Evolutionary conservation across 1,140 invertebrate species (phyloP).

Genomic region (Lepidotrigona ventralis): DNA sequence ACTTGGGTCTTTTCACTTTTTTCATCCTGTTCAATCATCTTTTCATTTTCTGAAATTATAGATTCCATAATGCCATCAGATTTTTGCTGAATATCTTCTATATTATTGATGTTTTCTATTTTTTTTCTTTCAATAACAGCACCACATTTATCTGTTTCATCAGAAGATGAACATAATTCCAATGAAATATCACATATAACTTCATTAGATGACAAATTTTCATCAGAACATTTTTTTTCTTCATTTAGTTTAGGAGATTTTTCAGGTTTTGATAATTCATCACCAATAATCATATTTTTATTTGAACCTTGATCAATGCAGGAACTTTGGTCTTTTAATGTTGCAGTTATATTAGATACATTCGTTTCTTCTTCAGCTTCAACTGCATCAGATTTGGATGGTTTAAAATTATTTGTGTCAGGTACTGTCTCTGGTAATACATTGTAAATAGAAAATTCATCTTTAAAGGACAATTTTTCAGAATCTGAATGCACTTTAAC

Average conservation of each 20-base stretch:
- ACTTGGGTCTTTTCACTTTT: neutral
- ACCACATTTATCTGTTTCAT: constrained; percentile 16
- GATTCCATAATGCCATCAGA: neutral
- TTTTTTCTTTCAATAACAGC: constrained; percentile 5
- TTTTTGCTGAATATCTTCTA: neutral
- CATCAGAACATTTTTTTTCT: constrained; percentile 4
- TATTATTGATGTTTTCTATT: neutral
- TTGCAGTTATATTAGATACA: constrained; percentile 42
- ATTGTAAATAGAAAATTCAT: constrained; percentile 45
- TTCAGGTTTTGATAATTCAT: constrained; percentile 59
- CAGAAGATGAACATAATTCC: neutral
- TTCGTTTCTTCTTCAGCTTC: constrained; percentile 39
- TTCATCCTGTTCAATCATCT: neutral
- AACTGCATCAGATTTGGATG: constrained; percentile 34
- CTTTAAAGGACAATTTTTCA: constrained; percentile 38
- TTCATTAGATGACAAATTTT: constrained; percentile 2
- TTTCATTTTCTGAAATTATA: neutral
- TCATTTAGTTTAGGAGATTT: constrained; percentile 49
- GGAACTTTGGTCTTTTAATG: constrained; percentile 63
- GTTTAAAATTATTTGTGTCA: constrained; percentile 48
- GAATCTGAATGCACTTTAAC: constrained; percentile 14
- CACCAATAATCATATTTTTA: constrained; percentile 63
- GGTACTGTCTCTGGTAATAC: constrained; percentile 46
- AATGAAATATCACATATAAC: neutral
- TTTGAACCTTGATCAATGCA: constrained; percentile 66